Evolutionary conservation across 2,888 invertebrate species (phyloP).

Genomic region (Clostera curtula): DNA sequence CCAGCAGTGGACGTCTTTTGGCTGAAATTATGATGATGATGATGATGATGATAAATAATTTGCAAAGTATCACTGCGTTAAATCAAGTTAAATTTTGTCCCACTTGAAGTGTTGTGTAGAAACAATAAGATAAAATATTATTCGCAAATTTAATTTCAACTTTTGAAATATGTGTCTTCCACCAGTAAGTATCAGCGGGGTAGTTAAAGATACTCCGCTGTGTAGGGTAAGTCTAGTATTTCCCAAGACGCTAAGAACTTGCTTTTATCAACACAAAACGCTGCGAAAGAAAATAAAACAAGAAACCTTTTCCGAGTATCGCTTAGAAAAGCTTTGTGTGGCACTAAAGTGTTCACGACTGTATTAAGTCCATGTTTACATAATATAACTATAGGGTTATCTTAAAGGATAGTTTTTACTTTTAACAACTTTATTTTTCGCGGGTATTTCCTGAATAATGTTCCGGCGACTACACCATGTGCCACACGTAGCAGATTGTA

Average conservation of each 20-base stretch:
- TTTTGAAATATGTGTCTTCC: too few species aligned
- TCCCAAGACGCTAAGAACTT: conserved; percentile 5
- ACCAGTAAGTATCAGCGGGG: conserved; percentile 6
- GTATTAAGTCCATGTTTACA: not conserved
- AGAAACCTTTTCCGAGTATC: conserved; percentile 1
- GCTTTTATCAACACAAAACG: conserved; percentile 7
- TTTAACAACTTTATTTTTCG: not conserved
- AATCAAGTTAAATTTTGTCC: too few species aligned
- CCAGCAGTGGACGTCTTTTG: too few species aligned
- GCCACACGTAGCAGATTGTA: too few species aligned
- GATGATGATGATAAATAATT: too few species aligned
- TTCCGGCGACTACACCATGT: too few species aligned
- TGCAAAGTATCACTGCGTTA: too few species aligned
- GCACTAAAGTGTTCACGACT: conserved; percentile 1
- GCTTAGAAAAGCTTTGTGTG: not conserved
- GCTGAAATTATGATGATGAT: too few species aligned
- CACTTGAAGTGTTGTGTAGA: too few species aligned
- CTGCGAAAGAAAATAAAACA: conserved; percentile 1
- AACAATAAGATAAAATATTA: too few species aligned
- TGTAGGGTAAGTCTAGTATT: conserved; percentile 4
- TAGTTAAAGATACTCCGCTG: conserved; percentile 5
- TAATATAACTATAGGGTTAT: not conserved
- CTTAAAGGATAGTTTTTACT: not conserved
- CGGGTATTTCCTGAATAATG: too few species aligned
- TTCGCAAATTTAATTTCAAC: too few species aligned